Evolutionary conservation across 2,888 invertebrate species (phyloP), one percentile per base, ranked within the genome.

Genomic region (Baronia brevicornis): DNA sequence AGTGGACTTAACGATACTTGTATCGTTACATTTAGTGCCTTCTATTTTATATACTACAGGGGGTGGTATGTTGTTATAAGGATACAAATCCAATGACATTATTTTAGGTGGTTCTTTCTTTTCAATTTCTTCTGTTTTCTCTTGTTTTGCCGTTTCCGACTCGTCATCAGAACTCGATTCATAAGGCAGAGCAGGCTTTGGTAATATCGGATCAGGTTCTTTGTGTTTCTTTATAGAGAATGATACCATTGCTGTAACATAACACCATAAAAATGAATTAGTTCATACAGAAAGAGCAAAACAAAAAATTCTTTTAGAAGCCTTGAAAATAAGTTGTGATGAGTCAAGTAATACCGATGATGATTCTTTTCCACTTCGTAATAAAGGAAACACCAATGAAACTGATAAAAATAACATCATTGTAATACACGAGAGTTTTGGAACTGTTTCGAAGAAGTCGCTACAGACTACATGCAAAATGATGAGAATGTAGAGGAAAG

Each of bases 191-290:
- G 92, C 91, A 30, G 91, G 92, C 62, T 91, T 93, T 2, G 91
- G 86, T 1, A 90, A 69, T 1, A 87, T 79, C 0, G 86, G 75
- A 26, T 90, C 89, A 0, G 89, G 89, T 35, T 92, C 94, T 60
- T 93, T 94, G 0, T 90, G 82, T 60, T 94, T 94, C 55, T 91
- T 92, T 21, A 95, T 94, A 0, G 94, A 95, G 65, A 95, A 95
- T 36, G 93, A 91, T 1, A 95, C 93, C 0, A 93, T 90, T 5
- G 87, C 91, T 90, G 67, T 2, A 58, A 63, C 39, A 32, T 24
- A 30, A 19, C 2, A 26, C 14, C 7, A 15, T 19, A 28, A n/a
- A n/a, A n/a, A n/a, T n/a, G n/a, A n/a, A 17, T 17, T 17, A 6
- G 17, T 17, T 17, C 17, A 17, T 5, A 6, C 17, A 17, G 17